A percentile compares a stretch with the other conserved stretches of the same genome.
Conservation (phyloP, 2,113 vertebrate genomes). For the Beaufortia kweichowensis region DNA sequence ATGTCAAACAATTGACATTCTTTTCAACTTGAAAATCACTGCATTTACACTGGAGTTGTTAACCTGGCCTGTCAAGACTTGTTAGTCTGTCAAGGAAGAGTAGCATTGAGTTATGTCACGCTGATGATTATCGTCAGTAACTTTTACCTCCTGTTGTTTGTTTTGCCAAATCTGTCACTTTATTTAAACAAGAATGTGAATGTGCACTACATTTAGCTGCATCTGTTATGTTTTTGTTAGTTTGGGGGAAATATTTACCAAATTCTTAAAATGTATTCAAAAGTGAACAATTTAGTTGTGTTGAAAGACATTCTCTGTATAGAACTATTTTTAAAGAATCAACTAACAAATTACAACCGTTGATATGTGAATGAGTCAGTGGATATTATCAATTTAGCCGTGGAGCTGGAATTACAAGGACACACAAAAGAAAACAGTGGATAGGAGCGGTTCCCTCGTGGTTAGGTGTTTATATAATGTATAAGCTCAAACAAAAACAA, state of each 20-base stretch:
- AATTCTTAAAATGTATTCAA: not conserved
- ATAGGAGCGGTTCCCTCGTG: not conserved
- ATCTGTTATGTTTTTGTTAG: not conserved
- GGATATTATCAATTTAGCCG: slow-evolving; percentile 12
- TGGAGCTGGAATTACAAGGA: not conserved
- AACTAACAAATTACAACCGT: not conserved
- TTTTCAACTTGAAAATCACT: slow-evolving; percentile 11
- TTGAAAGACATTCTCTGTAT: not conserved
- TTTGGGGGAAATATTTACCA: not conserved
- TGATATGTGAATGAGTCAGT: slow-evolving; percentile 8
- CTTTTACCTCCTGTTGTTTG: not conserved
- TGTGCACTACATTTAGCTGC: not conserved
- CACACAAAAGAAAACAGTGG: not conserved
- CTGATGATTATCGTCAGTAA: not conserved
- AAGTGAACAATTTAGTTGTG: not conserved
- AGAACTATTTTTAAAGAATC: not conserved
- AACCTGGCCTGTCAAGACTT: not conserved
- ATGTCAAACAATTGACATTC: slow-evolving; percentile 10
- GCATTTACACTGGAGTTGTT: not conserved
- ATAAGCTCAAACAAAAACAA: slow-evolving; percentile 1
- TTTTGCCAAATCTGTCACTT: not conserved
- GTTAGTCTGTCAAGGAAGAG: slow-evolving; percentile 4
- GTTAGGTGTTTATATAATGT: not conserved
- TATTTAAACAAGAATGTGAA: not conserved
- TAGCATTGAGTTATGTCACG: not conserved